These are phyloP conservation scores for Porites cylindrica DNA, from an alignment of 92 coral and sea anemone species.

Conservation along the genomic window DNA sequence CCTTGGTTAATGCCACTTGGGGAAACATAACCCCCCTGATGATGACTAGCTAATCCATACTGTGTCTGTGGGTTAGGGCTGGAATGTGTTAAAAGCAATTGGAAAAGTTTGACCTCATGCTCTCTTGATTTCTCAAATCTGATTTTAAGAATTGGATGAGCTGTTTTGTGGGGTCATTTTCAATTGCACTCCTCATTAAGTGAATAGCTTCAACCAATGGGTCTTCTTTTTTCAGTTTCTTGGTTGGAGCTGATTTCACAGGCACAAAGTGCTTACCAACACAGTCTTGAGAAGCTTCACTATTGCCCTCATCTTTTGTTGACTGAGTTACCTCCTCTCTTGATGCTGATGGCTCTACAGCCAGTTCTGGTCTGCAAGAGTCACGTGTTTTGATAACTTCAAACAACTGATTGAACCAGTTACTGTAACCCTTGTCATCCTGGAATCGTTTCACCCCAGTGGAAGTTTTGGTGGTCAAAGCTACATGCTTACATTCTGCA, in stretches of 20 bases:
- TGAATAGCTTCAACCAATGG: slow-evolving; percentile 56
- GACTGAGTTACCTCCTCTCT: slow-evolving; percentile 35
- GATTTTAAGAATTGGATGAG: slow-evolving; percentile 49
- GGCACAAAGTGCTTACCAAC: slow-evolving; percentile 46
- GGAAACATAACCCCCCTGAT: slow-evolving; percentile 26
- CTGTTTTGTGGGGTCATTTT: slow-evolving; percentile 57
- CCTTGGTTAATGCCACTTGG: slow-evolving; percentile 30
- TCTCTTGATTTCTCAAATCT: slow-evolving; percentile 52
- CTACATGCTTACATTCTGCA: slow-evolving; percentile 48
- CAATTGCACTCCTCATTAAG: slow-evolving; percentile 46
- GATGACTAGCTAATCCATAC: slow-evolving; percentile 22
- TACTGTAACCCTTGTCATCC: slow-evolving; percentile 59
- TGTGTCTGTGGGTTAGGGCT: slow-evolving; percentile 47
- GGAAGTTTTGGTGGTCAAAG: slow-evolving; percentile 51
- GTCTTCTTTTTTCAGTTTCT: slow-evolving; percentile 57
- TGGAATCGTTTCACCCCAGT: slow-evolving; percentile 46
- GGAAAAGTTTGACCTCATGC: slow-evolving; percentile 62
- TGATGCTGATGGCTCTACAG: slow-evolving; percentile 56
- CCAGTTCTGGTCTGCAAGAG: slow-evolving; percentile 54
- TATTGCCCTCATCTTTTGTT: slow-evolving; percentile 43
- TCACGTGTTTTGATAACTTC: slow-evolving; percentile 52
- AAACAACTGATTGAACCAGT: slow-evolving; percentile 58
- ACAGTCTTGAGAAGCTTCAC: slow-evolving; percentile 10
- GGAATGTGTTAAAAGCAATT: slow-evolving; percentile 46
- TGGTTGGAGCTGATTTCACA: slow-evolving; percentile 49